Evolutionary conservation across 2,797 vertebrate species (phyloP).

Genomic region (Rhinoraja longicauda): DNA sequence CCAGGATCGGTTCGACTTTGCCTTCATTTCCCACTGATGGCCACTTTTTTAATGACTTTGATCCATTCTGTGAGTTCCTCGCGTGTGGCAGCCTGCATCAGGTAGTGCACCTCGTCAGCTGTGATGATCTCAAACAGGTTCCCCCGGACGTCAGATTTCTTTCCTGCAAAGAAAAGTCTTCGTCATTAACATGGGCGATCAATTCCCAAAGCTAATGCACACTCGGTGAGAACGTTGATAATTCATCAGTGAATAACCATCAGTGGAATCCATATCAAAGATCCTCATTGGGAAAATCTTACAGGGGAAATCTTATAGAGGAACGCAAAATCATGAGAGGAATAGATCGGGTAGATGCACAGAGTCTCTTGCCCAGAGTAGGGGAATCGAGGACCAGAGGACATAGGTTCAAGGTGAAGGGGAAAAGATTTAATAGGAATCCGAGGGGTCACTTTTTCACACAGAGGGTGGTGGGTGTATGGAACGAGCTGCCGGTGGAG

Average conservation of each 20-base stretch:
- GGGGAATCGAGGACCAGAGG: no score
- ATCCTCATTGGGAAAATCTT: background rate
- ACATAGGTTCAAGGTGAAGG: no score
- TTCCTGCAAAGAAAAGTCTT: constrained; percentile 58
- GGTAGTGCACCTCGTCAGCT: constrained; percentile 80
- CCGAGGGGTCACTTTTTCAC: no score
- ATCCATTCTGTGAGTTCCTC: constrained; percentile 91
- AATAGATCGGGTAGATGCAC: no score
- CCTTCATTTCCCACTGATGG: constrained; percentile 79
- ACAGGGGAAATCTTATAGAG: no score
- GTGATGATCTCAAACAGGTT: constrained; percentile 98
- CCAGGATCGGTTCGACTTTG: no score
- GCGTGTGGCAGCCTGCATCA: constrained; percentile 77
- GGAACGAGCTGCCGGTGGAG: no score
- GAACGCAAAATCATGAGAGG: no score
- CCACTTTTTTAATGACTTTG: constrained; percentile 76
- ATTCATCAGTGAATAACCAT: background rate
- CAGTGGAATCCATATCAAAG: background rate
- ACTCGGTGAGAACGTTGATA: constrained; percentile 35
- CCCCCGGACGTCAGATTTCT: constrained; percentile 70
- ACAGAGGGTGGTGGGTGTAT: no score
- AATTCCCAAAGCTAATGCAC: constrained; percentile 25
- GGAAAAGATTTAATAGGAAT: no score
- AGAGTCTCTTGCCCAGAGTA: no score
- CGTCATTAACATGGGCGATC: background rate